phyloP scores from a whole-genome alignment of 2,113 vertebrate genomes.

The Corythornis cristatus region DNA sequence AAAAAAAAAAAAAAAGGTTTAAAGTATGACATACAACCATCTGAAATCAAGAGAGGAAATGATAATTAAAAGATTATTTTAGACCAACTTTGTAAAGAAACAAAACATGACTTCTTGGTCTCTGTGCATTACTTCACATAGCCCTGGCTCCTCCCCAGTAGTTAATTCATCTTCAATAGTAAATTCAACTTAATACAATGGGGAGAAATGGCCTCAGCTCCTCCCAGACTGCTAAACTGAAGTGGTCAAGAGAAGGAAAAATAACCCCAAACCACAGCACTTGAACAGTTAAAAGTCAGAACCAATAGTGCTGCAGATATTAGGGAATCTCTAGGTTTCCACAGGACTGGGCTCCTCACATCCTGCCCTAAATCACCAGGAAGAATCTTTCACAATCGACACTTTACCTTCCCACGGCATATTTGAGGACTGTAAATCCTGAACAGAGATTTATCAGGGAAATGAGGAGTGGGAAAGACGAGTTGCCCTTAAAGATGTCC shows the following conservation, averaged over 20 bases:
- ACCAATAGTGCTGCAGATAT: background rate
- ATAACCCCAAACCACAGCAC: background rate
- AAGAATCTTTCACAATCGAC: background rate
- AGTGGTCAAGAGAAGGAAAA: background rate
- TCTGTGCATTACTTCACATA: background rate
- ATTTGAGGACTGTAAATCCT: background rate
- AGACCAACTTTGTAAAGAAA: background rate
- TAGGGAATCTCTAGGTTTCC: background rate
- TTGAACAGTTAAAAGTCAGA: background rate
- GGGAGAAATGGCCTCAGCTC: background rate
- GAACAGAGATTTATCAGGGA: slow-evolving; percentile 17
- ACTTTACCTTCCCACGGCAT: slow-evolving; percentile 25
- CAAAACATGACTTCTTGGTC: background rate
- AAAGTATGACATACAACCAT: background rate
- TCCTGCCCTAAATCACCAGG: slow-evolving; percentile 35
- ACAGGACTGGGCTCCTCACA: background rate
- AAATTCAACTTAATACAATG: background rate
- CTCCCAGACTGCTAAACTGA: background rate
- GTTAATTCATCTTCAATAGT: background rate
- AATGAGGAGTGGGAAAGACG: slow-evolving; percentile 15
- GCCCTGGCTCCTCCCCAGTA: background rate
- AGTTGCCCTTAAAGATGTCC: slow-evolving; percentile 35
- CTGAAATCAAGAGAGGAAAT: background rate
- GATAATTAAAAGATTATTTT: background rate
- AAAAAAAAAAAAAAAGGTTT: background rate